Evolutionary conservation across 2,113 vertebrate genomes (phyloP).

Genomic region (Colius striatus): DNA sequence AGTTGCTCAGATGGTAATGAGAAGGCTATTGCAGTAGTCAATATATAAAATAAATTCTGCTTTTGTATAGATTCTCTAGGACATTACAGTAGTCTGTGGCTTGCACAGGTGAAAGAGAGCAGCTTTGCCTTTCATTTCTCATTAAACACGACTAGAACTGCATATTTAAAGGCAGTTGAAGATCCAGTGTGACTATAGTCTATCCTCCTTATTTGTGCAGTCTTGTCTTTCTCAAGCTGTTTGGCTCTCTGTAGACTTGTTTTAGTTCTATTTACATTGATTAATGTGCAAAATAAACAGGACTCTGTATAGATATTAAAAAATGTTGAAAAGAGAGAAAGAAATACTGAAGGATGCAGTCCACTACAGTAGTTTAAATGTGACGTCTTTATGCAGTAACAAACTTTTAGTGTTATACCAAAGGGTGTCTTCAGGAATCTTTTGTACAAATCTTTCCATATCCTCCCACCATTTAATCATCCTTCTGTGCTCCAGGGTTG

Average conservation of each 20-base stretch:
- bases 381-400: neutral
- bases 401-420: conserved; percentile 5
- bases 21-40: neutral
- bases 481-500: conserved; percentile 6
- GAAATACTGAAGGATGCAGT: neutral
- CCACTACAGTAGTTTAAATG: neutral
- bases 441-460: conserved; percentile 3
- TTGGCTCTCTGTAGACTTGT: neutral
- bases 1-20: neutral
- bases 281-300: neutral
- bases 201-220: neutral
- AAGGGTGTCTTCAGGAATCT: conserved; percentile 22
- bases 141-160: neutral
- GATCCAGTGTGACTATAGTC: neutral
- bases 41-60: neutral
- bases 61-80: neutral
- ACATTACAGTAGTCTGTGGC: neutral
- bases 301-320: neutral
- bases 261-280: neutral
- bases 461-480: conserved; percentile 27
- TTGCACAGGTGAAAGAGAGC: neutral
- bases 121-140: neutral
- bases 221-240: neutral
- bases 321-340: neutral
- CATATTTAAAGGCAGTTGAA: neutral